Evolutionary conservation across 2,113 vertebrate genomes (phyloP), one percentile per base, ranked within the genome.

Genomic region (Terrapene triunguis): DNA sequence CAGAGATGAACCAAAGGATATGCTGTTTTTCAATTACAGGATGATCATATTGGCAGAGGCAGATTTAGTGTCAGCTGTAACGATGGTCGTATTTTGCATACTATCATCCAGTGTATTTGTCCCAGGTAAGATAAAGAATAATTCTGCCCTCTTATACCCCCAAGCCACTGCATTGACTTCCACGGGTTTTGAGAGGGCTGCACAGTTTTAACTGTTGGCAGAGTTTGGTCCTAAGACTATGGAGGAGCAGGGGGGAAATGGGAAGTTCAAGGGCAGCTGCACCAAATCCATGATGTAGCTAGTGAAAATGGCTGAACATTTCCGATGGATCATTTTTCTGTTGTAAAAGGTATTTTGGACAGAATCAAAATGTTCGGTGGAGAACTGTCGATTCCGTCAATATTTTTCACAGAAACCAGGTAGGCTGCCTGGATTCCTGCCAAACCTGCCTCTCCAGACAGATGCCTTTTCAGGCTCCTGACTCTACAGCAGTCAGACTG

Each of bases 71-170:
- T 90, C 85, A 93, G 80, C 65, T 17, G 21, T 57, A 80, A 84
- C 47, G 82, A 50, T 84, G 47, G 69, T 8, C 92, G 42, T 62
- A 62, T 81, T 97, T 95, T 95, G 74, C 53, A 42, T 86, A 54
- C 38, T 94, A 84, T 87, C 17, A 82, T 53, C 62, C 54, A 89
- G 3, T 2, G 10, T 35, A 65, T 82, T 27, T 0, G 0, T 25
- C 50, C 53, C 59, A 89, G 95, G 93, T 80, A 48, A 84, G 88
- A 95, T 94, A 95, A 91, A 12, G 4, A 62, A 8, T 38, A 80
- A 89, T 84, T 92, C 55, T 85, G 8, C 44, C 87, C 48, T 42
- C 74, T 32, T 54, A 80, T 62, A 59, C 51, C 74, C 55, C 22
- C 38, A 57, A 79, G 14, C 54, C 92, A 84, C 47, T 6, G 38